Evolutionary conservation across 2,113 vertebrate genomes (phyloP).

Genomic region (Argyrosomus japonicus): DNA sequence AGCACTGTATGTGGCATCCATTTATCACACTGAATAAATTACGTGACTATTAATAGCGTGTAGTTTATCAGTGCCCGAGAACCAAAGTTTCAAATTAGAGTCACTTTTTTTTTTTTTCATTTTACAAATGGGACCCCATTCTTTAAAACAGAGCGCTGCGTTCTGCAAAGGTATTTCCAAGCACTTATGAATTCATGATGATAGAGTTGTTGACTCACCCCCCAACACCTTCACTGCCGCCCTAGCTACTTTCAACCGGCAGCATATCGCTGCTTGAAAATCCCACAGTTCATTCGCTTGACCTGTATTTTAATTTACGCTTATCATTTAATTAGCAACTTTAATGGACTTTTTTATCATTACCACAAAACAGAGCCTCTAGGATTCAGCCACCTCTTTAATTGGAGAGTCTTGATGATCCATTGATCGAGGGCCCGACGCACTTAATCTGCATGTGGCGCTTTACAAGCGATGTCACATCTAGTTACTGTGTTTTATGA

Average conservation of each 20-base stretch:
- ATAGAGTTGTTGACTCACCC: neutral
- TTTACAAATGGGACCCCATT: neutral
- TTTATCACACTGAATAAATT: neutral
- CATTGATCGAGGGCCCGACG: slow-evolving; percentile 61
- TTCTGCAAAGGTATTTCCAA: neutral
- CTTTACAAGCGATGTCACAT: slow-evolving; percentile 62
- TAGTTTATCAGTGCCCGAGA: neutral
- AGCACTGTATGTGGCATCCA: neutral
- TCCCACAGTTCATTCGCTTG: slow-evolving; percentile 42
- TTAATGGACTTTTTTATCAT: slow-evolving; percentile 75
- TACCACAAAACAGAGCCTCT: slow-evolving; percentile 45
- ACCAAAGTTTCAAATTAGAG: neutral
- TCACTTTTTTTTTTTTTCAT: too few species aligned
- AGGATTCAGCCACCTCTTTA: slow-evolving; percentile 58
- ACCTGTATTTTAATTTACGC: slow-evolving; percentile 76
- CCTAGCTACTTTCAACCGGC: neutral
- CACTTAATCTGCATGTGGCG: slow-evolving; percentile 62
- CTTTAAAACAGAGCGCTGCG: neutral
- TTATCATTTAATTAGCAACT: slow-evolving; percentile 84
- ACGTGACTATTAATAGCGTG: neutral
- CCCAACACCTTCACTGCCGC: neutral
- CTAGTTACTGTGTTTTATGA: slow-evolving; percentile 60
- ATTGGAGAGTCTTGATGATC: slow-evolving; percentile 74
- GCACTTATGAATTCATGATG: neutral
- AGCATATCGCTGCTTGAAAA: slow-evolving; percentile 27